Base-by-base conservation (phyloP, 2,797 vertebrate species). In the Galago senegalensis region DNA sequence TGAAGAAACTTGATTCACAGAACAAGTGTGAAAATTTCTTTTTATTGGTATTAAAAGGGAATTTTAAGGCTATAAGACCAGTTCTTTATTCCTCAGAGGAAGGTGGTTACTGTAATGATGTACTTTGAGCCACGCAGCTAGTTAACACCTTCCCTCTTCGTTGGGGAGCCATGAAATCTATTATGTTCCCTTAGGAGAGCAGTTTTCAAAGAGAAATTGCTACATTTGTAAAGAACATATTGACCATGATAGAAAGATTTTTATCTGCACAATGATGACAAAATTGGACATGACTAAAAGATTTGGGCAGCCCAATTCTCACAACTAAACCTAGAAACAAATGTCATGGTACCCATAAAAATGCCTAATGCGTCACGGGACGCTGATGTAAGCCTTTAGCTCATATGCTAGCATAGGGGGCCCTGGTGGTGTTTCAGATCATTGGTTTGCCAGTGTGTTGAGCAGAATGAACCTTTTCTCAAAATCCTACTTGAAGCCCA, bases 171-270 rank as follows among this genome's bases (percentile, higher is more conserved):
- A 77, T 97, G 94, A 97, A 97, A 97, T 97, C 93, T 94, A 88
- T 93, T 94, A 91, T 73, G 69, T 20, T 97, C 77, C 84, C 89
- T 79, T 92, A 81, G 29, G 43, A 95, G 77, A 73, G 17, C 46
- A 89, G 46, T 96, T 93, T 94, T 83, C 92, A 93, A 58, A 13
- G 58, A 95, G 94, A 97, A 96, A 94, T 96, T 83, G 87, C 60
- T 91, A 85, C 61, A 93, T 96, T 94, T 94, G 81, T 97, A 91
- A 89, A 91, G 91, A 96, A 94, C 77, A 88, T 87, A 94, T 61
- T 96, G 95, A 95, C 86, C 92, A 96, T 90, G 87, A 84, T 94
- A 63, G 76, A 95, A 96, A 95, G 92, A 94, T 87, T 97, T 97
- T 95, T 87, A 93, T 80, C 65, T 89, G 89, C 80, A 88, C 63